Conservation (phyloP, 2,113 vertebrate species). For the Gymnarchus niloticus region DNA sequence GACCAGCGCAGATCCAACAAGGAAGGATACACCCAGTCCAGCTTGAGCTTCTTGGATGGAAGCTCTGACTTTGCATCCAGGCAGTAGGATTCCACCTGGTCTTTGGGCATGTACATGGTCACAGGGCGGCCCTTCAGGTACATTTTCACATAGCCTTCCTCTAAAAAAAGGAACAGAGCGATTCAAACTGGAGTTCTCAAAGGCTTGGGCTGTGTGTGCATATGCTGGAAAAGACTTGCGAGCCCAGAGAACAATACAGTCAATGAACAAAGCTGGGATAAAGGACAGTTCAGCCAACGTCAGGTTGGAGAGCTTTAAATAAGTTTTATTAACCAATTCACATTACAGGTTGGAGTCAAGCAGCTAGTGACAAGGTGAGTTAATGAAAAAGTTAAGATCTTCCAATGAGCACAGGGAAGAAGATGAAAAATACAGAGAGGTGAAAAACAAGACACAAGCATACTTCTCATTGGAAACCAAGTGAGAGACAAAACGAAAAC, state of each 20-base stretch:
- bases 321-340: slow-evolving; percentile 55
- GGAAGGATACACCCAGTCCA: slow-evolving; percentile 99
- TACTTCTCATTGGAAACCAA: not conserved
- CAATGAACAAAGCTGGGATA: not conserved
- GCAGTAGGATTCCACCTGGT: slow-evolving; percentile 85
- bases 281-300: slow-evolving; percentile 19
- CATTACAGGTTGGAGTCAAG: slow-evolving; percentile 44
- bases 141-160: slow-evolving; percentile 99
- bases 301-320: slow-evolving; percentile 31
- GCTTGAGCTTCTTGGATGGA: slow-evolving; percentile 83
- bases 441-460: not conserved
- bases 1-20: not conserved
- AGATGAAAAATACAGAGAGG: not conserved
- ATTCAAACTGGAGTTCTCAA: slow-evolving; percentile 25
- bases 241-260: too few relatives aligned
- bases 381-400: slow-evolving; percentile 23
- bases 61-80: slow-evolving; percentile 87
- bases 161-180: slow-evolving; percentile 68
- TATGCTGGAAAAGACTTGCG: not conserved
- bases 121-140: slow-evolving; percentile 93
- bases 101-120: slow-evolving; percentile 97
- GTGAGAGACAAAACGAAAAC: not conserved
- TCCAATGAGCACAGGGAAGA: not conserved
- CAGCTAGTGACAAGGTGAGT: slow-evolving; percentile 22
- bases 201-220: not conserved